Evolutionary conservation across 1,140 invertebrate genomes (phyloP).

Genomic region (Monochamus saltuarius): DNA sequence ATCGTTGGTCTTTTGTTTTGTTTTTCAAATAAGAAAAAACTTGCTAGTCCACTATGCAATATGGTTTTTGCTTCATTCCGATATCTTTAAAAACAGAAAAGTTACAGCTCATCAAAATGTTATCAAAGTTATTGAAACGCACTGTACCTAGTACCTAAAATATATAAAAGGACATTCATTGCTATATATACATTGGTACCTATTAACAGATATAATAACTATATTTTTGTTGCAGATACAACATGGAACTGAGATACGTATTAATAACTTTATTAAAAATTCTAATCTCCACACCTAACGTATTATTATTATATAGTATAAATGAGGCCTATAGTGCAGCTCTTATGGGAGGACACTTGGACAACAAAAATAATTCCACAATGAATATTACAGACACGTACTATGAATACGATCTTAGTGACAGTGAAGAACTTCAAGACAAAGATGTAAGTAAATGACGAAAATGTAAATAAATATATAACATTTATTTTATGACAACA

Average conservation of each 20-base stretch:
- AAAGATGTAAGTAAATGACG: background rate
- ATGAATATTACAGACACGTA: conserved; percentile 1
- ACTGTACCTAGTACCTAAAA: too few relatives aligned
- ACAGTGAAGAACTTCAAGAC: conserved; percentile 17
- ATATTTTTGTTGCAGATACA: background rate
- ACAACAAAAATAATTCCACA: conserved; percentile 34
- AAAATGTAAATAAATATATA: conserved; percentile 4
- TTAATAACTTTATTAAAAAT: conserved; percentile 48
- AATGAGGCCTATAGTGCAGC: conserved; percentile 32
- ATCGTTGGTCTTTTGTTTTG: too few relatives aligned
- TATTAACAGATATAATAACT: too few relatives aligned
- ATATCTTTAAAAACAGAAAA: too few relatives aligned
- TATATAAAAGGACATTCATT: too few relatives aligned
- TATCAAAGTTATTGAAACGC: too few relatives aligned
- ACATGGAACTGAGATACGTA: conserved; percentile 47
- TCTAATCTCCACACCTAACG: conserved; percentile 42
- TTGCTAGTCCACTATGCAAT: too few relatives aligned
- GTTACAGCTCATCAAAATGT: too few relatives aligned
- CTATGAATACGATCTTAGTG: conserved; percentile 29
- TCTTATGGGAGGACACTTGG: conserved; percentile 44
- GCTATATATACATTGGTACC: too few relatives aligned
- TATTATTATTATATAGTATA: conserved; percentile 30
- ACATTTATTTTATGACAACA: conserved; percentile 8
- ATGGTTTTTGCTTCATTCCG: too few relatives aligned
- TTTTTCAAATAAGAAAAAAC: too few relatives aligned